These are phyloP conservation scores for Phyllostomus discolor DNA, from an alignment of 2,113 vertebrate genomes.

Conservation along the genomic window DNA sequence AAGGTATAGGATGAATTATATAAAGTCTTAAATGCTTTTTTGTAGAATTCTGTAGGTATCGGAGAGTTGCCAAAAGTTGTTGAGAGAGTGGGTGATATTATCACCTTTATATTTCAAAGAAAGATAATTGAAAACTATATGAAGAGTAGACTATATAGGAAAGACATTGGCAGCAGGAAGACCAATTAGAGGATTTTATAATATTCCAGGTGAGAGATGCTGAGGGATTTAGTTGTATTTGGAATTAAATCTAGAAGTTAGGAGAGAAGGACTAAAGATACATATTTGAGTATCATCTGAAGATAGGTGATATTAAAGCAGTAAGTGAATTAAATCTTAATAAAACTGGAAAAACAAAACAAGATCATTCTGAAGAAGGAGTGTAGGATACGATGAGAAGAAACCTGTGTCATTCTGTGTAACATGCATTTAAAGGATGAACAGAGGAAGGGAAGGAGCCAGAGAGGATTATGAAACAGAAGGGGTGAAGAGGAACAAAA, in stretches of 20 bases:
- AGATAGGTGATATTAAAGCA: not conserved
- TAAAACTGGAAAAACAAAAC: not conserved
- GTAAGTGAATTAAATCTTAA: not conserved
- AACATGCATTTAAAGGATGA: slow-evolving; percentile 30
- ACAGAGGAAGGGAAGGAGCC: not conserved
- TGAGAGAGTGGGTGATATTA: not conserved
- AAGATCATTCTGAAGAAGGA: not conserved
- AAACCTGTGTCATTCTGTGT: slow-evolving; percentile 49
- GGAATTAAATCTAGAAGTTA: slow-evolving; percentile 30
- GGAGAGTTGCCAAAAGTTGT: not conserved
- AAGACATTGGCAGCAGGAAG: not conserved
- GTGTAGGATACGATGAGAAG: not conserved
- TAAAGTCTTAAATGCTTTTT: not conserved
- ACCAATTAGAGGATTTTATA: not conserved
- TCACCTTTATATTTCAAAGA: not conserved
- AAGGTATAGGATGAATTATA: not conserved
- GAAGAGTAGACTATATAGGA: not conserved
- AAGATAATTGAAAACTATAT: not conserved
- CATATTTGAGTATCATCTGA: not conserved
- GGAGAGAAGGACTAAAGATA: not conserved
- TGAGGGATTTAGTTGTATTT: not conserved
- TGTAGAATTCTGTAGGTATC: not conserved
- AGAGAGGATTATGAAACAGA: not conserved
- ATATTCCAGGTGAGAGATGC: not conserved
- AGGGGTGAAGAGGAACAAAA: not conserved